Evolutionary conservation across 2,888 invertebrate species (phyloP).

Genomic region (Malacosoma neustria): DNA sequence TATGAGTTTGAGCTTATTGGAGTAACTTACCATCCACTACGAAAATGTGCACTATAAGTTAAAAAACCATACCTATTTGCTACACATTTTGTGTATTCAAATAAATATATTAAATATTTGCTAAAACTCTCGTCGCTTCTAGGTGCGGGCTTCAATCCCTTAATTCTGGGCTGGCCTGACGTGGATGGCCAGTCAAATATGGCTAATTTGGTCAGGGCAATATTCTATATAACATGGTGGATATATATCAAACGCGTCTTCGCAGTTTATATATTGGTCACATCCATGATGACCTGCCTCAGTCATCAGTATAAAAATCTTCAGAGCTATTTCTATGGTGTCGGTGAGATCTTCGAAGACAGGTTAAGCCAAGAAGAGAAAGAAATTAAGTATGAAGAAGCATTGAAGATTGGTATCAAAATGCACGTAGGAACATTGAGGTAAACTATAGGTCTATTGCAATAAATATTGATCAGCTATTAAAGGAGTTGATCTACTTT

Average conservation of each 20-base stretch:
- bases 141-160: slow-evolving; percentile 27
- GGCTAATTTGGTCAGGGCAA: slow-evolving; percentile 19
- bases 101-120: too few species aligned
- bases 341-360: slow-evolving; percentile 14
- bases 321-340: slow-evolving; percentile 19
- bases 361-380: slow-evolving; percentile 18
- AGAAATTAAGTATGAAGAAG: slow-evolving; percentile 27
- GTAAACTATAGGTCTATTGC: too few species aligned
- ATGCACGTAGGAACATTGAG: slow-evolving; percentile 32
- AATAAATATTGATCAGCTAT: too few species aligned
- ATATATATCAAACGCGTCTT: slow-evolving; percentile 20
- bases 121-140: too few species aligned
- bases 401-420: slow-evolving; percentile 32
- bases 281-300: slow-evolving; percentile 24
- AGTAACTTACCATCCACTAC: too few species aligned
- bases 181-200: slow-evolving; percentile 17
- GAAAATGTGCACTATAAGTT: too few species aligned
- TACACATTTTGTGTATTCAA: too few species aligned
- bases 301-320: slow-evolving; percentile 25
- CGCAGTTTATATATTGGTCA: slow-evolving; percentile 22
- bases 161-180: slow-evolving; percentile 40
- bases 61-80: too few species aligned
- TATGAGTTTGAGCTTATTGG: too few species aligned
- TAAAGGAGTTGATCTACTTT: too few species aligned
- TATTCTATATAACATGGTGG: slow-evolving; percentile 30